These are phyloP conservation scores for Aquatica leii DNA, from an alignment of 2,888 invertebrate genomes.

Conservation along the genomic window DNA sequence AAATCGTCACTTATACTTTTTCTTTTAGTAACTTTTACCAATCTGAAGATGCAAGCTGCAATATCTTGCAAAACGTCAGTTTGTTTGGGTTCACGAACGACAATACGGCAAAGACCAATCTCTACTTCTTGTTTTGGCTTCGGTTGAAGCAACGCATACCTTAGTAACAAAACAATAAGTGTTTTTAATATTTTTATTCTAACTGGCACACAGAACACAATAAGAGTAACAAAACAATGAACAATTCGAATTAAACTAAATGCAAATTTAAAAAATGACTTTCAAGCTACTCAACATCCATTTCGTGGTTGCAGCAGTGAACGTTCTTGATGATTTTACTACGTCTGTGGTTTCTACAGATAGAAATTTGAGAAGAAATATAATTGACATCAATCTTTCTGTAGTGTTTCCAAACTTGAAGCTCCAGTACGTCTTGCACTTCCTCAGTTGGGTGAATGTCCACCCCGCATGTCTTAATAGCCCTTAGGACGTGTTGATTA, in stretches of 20 bases:
- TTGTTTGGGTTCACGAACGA: too few relatives aligned
- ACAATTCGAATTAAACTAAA: not conserved
- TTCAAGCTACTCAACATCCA: not conserved
- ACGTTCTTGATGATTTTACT: constrained; percentile 7
- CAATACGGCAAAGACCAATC: too few relatives aligned
- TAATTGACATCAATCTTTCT: not conserved
- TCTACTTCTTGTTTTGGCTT: too few relatives aligned
- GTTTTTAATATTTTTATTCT: constrained; percentile 10
- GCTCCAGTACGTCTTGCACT: not conserved
- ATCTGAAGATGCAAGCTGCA: too few relatives aligned
- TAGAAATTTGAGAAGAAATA: constrained; percentile 5
- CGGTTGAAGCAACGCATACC: constrained; percentile 2
- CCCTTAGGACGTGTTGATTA: not conserved
- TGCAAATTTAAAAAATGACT: not conserved
- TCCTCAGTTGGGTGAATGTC: constrained; percentile 6
- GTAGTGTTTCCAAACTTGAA: not conserved
- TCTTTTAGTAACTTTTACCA: too few relatives aligned
- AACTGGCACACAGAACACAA: constrained; percentile 2
- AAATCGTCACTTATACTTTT: too few relatives aligned
- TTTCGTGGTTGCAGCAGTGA: constrained; percentile 7
- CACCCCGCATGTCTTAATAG: too few relatives aligned
- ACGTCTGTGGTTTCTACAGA: constrained; percentile 11
- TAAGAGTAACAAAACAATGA: constrained; percentile 9
- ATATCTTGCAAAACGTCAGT: too few relatives aligned
- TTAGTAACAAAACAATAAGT: constrained; percentile 11